phyloP scores from a whole-genome alignment of 2,797 vertebrate genomes.

The Argentina silus region DNA sequence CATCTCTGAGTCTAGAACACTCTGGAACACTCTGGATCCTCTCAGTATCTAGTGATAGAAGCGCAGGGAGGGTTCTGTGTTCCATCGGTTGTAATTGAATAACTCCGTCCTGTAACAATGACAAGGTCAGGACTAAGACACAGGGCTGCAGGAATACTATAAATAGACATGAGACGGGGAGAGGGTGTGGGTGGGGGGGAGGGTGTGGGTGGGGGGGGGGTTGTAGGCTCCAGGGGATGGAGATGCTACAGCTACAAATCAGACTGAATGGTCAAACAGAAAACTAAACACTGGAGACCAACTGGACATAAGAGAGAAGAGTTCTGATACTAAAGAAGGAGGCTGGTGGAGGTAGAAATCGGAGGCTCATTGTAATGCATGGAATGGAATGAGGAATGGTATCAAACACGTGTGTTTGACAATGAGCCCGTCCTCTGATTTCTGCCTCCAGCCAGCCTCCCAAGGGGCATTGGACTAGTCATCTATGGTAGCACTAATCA shows the following conservation, averaged over 20 bases:
- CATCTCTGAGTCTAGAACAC: too few relatives aligned
- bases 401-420: too few relatives aligned
- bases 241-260: neutral
- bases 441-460: too few relatives aligned
- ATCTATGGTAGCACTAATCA: too few relatives aligned
- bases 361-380: too few relatives aligned
- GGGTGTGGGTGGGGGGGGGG: neutral
- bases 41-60: too few relatives aligned
- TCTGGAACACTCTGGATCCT: too few relatives aligned
- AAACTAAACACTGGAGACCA: neutral
- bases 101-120: neutral
- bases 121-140: slow-evolving; percentile 16
- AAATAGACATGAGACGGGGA: slow-evolving; percentile 11
- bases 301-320: neutral
- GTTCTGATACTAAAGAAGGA: too few relatives aligned
- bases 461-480: too few relatives aligned
- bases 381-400: too few relatives aligned
- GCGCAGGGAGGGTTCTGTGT: neutral
- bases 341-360: too few relatives aligned
- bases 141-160: neutral
- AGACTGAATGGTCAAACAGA: neutral
- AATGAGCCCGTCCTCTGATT: too few relatives aligned
- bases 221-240: neutral
- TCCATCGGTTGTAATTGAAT: neutral
- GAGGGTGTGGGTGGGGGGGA: neutral